These are phyloP conservation scores for Oreochromis aureus DNA, from an alignment of 2,113 vertebrate species.

Conservation along the genomic window DNA sequence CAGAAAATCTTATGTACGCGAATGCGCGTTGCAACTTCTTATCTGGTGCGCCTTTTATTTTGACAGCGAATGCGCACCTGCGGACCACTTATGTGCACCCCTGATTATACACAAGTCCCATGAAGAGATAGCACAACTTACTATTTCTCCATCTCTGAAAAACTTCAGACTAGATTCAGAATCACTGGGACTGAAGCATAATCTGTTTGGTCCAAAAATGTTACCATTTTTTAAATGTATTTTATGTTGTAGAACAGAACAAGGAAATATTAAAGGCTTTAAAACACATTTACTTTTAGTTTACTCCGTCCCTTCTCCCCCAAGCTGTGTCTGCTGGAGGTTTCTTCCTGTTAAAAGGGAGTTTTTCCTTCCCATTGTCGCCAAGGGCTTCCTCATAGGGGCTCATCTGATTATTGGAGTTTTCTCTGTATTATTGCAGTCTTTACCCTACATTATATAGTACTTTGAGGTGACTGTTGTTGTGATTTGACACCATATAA, in stretches of 20 bases:
- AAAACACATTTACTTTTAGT: not conserved
- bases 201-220: not conserved
- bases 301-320: accelerated
- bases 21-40: no score
- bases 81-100: no score
- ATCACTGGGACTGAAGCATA: not conserved
- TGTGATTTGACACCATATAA: not conserved
- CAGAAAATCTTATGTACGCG: no score
- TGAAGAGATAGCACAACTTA: not conserved
- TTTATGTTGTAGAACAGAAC: not conserved
- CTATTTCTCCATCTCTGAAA: not conserved
- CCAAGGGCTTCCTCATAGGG: not conserved
- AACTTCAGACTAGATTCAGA: not conserved
- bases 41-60: no score
- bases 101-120: not conserved
- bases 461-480: not conserved
- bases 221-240: not conserved
- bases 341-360: not conserved
- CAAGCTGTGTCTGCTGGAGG: not conserved
- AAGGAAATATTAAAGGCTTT: not conserved
- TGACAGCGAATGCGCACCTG: no score
- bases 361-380: not conserved
- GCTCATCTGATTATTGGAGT: not conserved
- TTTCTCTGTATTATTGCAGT: not conserved
- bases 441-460: not conserved